phyloP scores from a whole-genome alignment of 2,797 vertebrate species.

The Cuculus canorus region DNA sequence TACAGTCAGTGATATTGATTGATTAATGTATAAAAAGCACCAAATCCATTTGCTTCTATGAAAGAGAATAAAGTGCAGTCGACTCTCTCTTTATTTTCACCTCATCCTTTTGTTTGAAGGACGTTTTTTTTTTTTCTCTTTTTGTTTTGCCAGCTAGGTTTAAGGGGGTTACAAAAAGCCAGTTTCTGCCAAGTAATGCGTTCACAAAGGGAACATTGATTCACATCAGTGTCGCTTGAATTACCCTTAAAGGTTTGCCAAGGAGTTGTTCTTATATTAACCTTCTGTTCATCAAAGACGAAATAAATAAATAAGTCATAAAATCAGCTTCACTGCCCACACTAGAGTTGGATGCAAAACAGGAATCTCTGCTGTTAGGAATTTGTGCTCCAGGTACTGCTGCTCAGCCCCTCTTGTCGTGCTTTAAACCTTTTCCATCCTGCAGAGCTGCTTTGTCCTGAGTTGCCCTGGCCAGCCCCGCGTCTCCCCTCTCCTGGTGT shows the following conservation, averaged over 20 bases:
- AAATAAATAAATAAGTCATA: slow-evolving; percentile 80
- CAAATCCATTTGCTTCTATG: slow-evolving; percentile 99
- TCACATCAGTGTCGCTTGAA: slow-evolving; percentile 97
- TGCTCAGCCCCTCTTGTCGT: not conserved
- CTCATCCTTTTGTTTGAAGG: slow-evolving; percentile 96
- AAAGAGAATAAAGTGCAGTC: slow-evolving; percentile 93
- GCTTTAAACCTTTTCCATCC: not conserved
- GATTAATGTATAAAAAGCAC: slow-evolving; percentile 99
- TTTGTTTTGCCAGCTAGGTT: slow-evolving; percentile 89
- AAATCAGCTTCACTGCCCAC: slow-evolving; percentile 51
- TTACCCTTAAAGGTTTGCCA: slow-evolving; percentile 93
- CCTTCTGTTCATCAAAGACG: slow-evolving; percentile 77
- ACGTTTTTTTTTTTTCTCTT: slow-evolving; percentile 84
- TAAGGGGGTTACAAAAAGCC: slow-evolving; percentile 92
- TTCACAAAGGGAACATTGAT: slow-evolving; percentile 95
- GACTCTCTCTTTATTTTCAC: slow-evolving; percentile 92
- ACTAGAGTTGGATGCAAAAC: slow-evolving; percentile 52
- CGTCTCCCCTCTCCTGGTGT: not conserved
- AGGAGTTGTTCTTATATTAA: slow-evolving; percentile 92
- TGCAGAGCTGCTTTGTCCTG: not conserved
- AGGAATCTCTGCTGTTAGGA: slow-evolving; percentile 20
- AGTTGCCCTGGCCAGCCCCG: accelerated
- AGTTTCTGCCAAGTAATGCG: slow-evolving; percentile 96
- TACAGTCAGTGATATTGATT: slow-evolving; percentile 99
- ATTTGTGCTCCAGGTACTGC: slow-evolving; percentile 5